Base-by-base conservation (phyloP, 2,888 invertebrate species). In the Drosophila subquinaria region DNA sequence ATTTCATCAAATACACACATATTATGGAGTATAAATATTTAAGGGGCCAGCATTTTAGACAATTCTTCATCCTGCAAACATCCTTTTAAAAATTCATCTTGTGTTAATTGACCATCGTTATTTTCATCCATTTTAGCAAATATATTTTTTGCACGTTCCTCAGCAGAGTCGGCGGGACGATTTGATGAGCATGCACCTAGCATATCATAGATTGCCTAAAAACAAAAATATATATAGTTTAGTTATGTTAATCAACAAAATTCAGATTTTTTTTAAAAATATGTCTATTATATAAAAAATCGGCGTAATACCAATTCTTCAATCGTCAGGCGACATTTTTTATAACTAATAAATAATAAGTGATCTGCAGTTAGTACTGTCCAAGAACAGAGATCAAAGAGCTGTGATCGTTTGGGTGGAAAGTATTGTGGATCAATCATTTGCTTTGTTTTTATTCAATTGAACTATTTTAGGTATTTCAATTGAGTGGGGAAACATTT, bases 41-140 rank as follows among this genome's bases (percentile, higher is more conserved):
- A 97, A 94, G 97, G 97, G 89, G 97, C 97, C 92, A 98, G 94
- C 97, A 98, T 97, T 94, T 98, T 98, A 74, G 97, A 97, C 77
- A 98, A 94, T 93, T 98, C 98, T 93, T 98, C 98, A 92, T 98
- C 98, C 93, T 98, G 98, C 92, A 98, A 96, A 93, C 99, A 99
- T 69, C 98, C 99, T 93, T 98, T 98, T 76, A 99, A 95, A 94
- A 99, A 99, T 94, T 99, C 99, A 82, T 99, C 98, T 94, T 98
- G 98, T 81, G 98, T 98, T 92, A 99, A 95, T 93, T 98, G 98
- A 71, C 99, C 99, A 93, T 99, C 99, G 94, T 98, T 98, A 95
- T 99, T 99, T 92, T 98, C 97, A 93, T 99, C 99, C 99, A 99
- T 99, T 94, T 98, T 98, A 71, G 98, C 98, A 94, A 99, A 99